Evolutionary conservation across 2,797 vertebrate species (phyloP).

Genomic region (Streptopelia turtur): DNA sequence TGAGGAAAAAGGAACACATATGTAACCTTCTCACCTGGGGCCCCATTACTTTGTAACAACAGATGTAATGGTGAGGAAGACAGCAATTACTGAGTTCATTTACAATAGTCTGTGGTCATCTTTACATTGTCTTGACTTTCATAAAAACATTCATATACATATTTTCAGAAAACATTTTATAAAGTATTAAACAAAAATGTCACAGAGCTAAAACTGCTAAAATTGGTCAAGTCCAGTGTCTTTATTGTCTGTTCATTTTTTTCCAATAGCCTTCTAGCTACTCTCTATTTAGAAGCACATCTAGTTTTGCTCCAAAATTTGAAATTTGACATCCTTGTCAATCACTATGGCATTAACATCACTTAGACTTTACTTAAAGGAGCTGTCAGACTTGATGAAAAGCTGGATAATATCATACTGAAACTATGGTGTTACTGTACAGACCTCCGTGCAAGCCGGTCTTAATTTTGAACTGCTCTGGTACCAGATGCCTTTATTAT

Average conservation of each 20-base stretch:
- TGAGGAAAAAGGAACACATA: not conserved
- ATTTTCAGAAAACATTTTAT: not conserved
- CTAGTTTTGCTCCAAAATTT: not conserved
- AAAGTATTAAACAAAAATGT: not conserved
- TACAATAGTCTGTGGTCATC: not conserved
- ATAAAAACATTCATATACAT: not conserved
- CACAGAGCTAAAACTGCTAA: not conserved
- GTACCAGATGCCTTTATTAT: constrained; percentile 58
- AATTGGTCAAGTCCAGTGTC: not conserved
- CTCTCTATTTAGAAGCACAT: not conserved
- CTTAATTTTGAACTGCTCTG: constrained; percentile 53
- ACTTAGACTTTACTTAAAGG: not conserved
- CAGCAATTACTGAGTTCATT: not conserved
- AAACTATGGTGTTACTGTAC: not conserved
- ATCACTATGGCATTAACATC: not conserved
- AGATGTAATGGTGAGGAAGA: not conserved
- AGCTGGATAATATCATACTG: not conserved
- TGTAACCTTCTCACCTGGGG: not conserved
- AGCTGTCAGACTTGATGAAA: not conserved
- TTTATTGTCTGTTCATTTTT: not conserved
- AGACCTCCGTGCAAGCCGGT: constrained; percentile 35
- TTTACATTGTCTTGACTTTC: not conserved
- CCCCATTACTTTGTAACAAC: not conserved
- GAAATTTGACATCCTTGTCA: not conserved
- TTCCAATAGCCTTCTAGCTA: not conserved